Percentiles rank a stretch among this genome's conserved stretches.
phyloP scores from a whole-genome alignment of 35 echinoderm and acorn worm genomes.

The Anneissia japonica region DNA sequence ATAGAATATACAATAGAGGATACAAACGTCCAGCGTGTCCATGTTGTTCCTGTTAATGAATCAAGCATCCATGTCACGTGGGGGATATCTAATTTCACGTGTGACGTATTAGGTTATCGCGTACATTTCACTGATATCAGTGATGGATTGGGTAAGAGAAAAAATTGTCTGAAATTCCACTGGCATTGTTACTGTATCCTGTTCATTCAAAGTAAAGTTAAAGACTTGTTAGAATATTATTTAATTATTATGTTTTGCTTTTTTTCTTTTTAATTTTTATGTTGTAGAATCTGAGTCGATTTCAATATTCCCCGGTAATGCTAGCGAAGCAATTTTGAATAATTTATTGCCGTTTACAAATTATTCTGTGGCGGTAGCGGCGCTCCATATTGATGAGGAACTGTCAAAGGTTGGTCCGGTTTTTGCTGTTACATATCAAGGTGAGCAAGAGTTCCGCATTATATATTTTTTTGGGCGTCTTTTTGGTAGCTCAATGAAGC shows the following conservation, averaged over 20 bases:
- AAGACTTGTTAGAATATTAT: no score
- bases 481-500: no score
- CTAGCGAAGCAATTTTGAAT: background rate
- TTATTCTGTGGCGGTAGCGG: background rate
- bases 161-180: no score
- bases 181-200: no score
- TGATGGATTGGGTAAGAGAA: background rate
- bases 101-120: constrained; percentile 62
- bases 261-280: background rate
- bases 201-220: no score
- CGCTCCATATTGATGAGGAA: background rate
- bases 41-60: constrained; percentile 13
- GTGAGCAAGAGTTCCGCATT: no score
- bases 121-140: constrained; percentile 7
- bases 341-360: background rate
- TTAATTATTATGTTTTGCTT: no score
- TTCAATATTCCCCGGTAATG: background rate
- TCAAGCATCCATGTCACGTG: constrained; percentile 51
- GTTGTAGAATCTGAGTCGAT: background rate
- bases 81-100: constrained; percentile 45
- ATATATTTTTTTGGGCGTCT: no score
- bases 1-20: constrained; percentile 51
- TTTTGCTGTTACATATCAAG: background rate
- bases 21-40: constrained; percentile 49
- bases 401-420: background rate